Evolutionary conservation across 1,140 invertebrate species (phyloP), one percentile per base, ranked within the genome.

Genomic region (Zaprionus gabonicus): DNA sequence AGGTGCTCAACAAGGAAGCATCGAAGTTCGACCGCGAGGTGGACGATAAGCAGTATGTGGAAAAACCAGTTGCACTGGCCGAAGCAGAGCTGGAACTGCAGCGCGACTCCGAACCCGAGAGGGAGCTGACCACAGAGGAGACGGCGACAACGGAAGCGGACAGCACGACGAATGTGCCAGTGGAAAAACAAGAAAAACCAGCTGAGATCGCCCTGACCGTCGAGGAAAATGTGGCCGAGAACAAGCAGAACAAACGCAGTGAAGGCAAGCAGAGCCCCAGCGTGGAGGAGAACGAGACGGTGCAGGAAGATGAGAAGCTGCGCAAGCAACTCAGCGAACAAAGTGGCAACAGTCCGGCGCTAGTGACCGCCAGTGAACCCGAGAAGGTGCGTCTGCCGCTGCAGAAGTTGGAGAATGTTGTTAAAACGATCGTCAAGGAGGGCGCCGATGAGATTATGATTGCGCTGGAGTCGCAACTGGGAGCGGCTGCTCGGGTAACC

Each of bases 381-480:
- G 86, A 92, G 56, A 92, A 92, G 63, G 81, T 93, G 77, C 93
- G 93, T 44, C 92, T 93, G 59, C 86, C 93, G n/a, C 93, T 94
- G 57, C 78, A 87, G 80, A 93, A 94, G 76, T 82, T 92, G 27
- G 93, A 93, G 28, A 93, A 93, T 66, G 94, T 94, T 20, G 85
- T 93, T 68, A 94, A 94, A 60, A 93, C 94, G 76, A 84, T 76
- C 27, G 69, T 79, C 51, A 91, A 92, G 69, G 93, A 93, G 64
- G 94, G 93, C 10, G 93, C 93, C 60, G 94, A 94, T 49, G 94
- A 95, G 83, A 95, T 94, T 4, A 95, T 95, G 94, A 93, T 94
- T 28, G 94, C 94, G n/a, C 93, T 94, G 34, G 94, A 95, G 81
- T 94, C 94, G 58, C 94, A 94, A 71, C 93, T 94, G 10, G 62